Evolutionary conservation across 2,797 vertebrate genomes (phyloP).

Genomic region (Macropodus opercularis): DNA sequence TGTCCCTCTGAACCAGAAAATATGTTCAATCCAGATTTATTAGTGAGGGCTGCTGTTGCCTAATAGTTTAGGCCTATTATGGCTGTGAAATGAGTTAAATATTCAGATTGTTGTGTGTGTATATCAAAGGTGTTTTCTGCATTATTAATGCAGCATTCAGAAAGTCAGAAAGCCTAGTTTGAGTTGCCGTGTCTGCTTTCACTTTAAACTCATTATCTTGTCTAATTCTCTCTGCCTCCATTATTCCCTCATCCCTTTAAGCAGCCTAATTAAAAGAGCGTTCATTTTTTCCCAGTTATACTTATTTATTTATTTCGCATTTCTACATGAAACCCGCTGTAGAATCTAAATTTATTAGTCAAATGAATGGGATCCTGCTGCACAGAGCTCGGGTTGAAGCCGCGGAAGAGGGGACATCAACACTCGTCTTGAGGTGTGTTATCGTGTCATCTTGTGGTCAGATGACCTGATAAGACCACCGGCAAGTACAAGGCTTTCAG

Average conservation of each 20-base stretch:
- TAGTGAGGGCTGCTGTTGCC: slow-evolving; percentile 31
- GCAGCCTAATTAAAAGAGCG: slow-evolving; percentile 80
- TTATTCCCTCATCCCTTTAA: slow-evolving; percentile 81
- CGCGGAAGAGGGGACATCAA: neutral
- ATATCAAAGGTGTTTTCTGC: slow-evolving; percentile 74
- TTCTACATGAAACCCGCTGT: slow-evolving; percentile 43
- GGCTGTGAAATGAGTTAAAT: slow-evolving; percentile 58
- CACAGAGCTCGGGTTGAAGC: slow-evolving; percentile 21
- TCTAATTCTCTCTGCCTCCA: slow-evolving; percentile 78
- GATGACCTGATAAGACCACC: slow-evolving; percentile 29
- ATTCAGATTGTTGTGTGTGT: slow-evolving; percentile 68
- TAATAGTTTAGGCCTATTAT: slow-evolving; percentile 54
- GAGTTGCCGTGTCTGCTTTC: slow-evolving; percentile 72
- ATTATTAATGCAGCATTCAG: slow-evolving; percentile 74
- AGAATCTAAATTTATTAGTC: slow-evolving; percentile 60
- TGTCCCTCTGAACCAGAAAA: slow-evolving; percentile 27
- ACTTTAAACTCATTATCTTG: slow-evolving; percentile 79
- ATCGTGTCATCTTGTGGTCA: slow-evolving; percentile 18
- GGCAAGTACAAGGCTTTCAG: slow-evolving; percentile 8
- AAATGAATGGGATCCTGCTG: slow-evolving; percentile 38
- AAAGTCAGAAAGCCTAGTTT: slow-evolving; percentile 68
- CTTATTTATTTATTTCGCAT: slow-evolving; percentile 61
- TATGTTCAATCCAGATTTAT: slow-evolving; percentile 36
- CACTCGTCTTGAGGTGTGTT: slow-evolving; percentile 4
- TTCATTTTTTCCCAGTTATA: slow-evolving; percentile 73